Base-by-base conservation (phyloP, 1,140 invertebrate genomes). In the Heliothis virescens region DNA sequence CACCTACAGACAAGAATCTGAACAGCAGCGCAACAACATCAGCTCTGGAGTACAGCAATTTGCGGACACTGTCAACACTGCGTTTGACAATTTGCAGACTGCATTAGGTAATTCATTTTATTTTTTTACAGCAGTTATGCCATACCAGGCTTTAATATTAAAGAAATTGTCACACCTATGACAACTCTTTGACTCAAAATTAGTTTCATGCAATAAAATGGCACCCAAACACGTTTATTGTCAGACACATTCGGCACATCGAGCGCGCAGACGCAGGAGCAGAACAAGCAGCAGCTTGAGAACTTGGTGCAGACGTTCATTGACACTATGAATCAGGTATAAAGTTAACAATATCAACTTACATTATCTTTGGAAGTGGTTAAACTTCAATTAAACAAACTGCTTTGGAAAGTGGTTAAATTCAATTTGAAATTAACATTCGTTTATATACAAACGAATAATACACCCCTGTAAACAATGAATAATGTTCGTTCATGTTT, bases 1-100 rank as follows among this genome's bases (percentile, higher is more conserved):
- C 48, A 69, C 82, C 1, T 93, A 93, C 90, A 87, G 84, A 86
- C 91, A 87, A 15, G 81, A 90, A 81, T 95, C 77, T 83, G 89
- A 87, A 2, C 71, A 80, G 3, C 90, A 86, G 3, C 87, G 91
- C 0, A 73, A 57, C 5, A 71, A 82, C 9, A 78, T 93, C 21
- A 79, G 84, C 0, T 62, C 47, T 0, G 77, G 81, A 0, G 62
- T 87, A 2, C 81, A 86, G 41, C 47, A 71, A 11, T 85, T 86
- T 62, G 80, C 83, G 4, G 73, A 74, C 4, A 53, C 79, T 0
- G 76, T 92, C n/a, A 73, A 81, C 0, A 55, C 71, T 18, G 59
- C 79, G 0, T 69, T 91, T 12, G 41, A 62, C 2, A 72, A 73
- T 1, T 57, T 91, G 26, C 85, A 91, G 9, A 26, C 76, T 0